These are phyloP conservation scores for Parthenolecanium corni DNA, from an alignment of 2,888 invertebrate genomes.

Conservation along the genomic window DNA sequence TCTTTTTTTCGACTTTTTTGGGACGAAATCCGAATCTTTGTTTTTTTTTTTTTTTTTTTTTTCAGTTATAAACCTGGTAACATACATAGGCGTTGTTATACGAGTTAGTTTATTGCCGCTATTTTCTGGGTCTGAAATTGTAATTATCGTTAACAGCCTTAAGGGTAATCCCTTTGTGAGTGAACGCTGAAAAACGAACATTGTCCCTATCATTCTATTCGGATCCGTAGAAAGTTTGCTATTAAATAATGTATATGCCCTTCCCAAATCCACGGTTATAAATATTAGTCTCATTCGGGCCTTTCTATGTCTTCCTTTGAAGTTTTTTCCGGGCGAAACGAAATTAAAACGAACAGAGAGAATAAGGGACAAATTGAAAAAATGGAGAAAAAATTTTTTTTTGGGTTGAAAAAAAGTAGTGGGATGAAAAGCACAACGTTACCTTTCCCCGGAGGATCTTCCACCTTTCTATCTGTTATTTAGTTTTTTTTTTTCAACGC, in stretches of 20 bases:
- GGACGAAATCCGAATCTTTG: too few species aligned
- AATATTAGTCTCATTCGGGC: constrained; percentile 27
- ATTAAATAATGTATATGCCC: constrained; percentile 21
- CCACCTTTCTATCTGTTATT: constrained; percentile 28
- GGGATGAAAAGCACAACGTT: constrained; percentile 20
- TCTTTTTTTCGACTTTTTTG: too few species aligned
- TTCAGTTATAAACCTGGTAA: not conserved
- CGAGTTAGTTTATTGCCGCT: constrained; percentile 16
- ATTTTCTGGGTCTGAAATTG: constrained; percentile 20
- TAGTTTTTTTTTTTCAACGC: constrained; percentile 4
- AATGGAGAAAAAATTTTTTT: constrained; percentile 18
- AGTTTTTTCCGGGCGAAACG: constrained; percentile 18
- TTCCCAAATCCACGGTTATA: constrained; percentile 22
- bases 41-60: not conserved
- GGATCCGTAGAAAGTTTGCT: constrained; percentile 16
- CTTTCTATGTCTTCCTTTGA: constrained; percentile 22
- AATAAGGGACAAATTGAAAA: constrained; percentile 29
- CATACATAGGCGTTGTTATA: not conserved
- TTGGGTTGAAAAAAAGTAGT: constrained; percentile 6
- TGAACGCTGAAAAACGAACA: constrained; percentile 22
- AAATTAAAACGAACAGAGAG: constrained; percentile 28
- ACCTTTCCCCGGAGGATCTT: constrained; percentile 25
- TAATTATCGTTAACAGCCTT: constrained; percentile 29
- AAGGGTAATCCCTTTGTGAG: constrained; percentile 29
- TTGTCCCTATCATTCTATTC: constrained; percentile 28